Evolutionary conservation across 1,140 invertebrate genomes (phyloP).

Genomic region (Prorops nasuta): DNA sequence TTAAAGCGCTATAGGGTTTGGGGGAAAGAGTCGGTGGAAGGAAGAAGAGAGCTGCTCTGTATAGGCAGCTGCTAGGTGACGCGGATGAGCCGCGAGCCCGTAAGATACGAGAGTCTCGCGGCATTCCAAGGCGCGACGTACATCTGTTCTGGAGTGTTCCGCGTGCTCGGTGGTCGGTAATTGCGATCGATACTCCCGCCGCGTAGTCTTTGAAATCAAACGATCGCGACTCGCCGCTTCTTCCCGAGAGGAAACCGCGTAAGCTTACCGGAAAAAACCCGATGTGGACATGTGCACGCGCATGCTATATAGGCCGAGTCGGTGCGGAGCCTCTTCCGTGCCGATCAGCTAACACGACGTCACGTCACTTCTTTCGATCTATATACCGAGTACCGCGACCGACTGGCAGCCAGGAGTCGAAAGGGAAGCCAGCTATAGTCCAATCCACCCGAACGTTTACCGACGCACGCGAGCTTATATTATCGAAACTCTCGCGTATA

Average conservation of each 20-base stretch:
- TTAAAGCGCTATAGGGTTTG: too few species aligned
- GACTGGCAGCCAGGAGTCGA: too few species aligned
- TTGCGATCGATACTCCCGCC: slow-evolving; percentile 32
- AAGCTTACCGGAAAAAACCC: slow-evolving; percentile 13
- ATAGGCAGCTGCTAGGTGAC: too few species aligned
- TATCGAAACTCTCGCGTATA: too few species aligned
- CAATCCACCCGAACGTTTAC: too few species aligned
- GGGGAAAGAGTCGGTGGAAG: too few species aligned
- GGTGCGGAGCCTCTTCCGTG: too few species aligned
- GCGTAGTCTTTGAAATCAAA: slow-evolving; percentile 7
- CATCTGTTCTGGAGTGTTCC: slow-evolving; percentile 36
- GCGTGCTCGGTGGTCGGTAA: slow-evolving; percentile 30
- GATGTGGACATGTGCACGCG: slow-evolving; percentile 9
- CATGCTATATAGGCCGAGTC: background rate
- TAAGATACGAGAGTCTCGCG: slow-evolving; percentile 11
- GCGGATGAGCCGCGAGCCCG: slow-evolving; percentile 10
- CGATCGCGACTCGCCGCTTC: slow-evolving; percentile 8
- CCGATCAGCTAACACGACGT: too few species aligned
- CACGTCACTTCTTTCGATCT: too few species aligned
- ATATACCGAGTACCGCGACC: background rate
- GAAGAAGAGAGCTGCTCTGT: too few species aligned
- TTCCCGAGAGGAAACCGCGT: background rate
- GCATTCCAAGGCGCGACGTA: slow-evolving; percentile 35
- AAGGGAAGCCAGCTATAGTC: too few species aligned
- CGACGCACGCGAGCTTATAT: too few species aligned